These are phyloP conservation scores for Limonius californicus DNA, from an alignment of 1,140 invertebrate species.

Conservation along the genomic window DNA sequence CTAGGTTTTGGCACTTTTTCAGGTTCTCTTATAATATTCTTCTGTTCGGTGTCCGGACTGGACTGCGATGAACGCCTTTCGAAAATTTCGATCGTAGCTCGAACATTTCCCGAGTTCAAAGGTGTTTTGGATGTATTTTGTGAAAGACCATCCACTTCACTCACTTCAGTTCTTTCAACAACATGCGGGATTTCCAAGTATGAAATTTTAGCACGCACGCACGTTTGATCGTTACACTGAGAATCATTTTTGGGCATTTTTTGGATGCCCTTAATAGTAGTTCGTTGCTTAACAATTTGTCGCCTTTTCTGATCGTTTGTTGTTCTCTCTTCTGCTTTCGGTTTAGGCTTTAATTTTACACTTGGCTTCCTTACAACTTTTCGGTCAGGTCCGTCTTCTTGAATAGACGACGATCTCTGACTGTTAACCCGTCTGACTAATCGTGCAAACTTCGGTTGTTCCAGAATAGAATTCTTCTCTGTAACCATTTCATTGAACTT, in stretches of 20 bases:
- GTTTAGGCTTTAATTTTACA: conserved; percentile 32
- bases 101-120: conserved; percentile 35
- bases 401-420: conserved; percentile 19
- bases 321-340: neutral
- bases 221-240: neutral
- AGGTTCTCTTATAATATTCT: conserved; percentile 15
- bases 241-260: neutral
- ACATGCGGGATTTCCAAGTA: neutral
- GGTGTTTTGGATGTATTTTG: conserved; percentile 15
- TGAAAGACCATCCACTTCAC: conserved; percentile 16
- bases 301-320: too few relatives aligned
- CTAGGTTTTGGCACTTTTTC: conserved; percentile 41
- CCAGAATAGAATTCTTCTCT: conserved; percentile 44
- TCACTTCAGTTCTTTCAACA: conserved; percentile 1
- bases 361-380: conserved; percentile 34
- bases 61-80: conserved; percentile 36
- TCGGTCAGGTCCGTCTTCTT: conserved; percentile 17
- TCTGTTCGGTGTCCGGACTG: neutral
- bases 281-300: neutral
- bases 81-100: conserved; percentile 49
- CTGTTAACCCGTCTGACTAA: conserved; percentile 29
- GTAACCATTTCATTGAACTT: conserved; percentile 54
- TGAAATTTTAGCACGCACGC: neutral
- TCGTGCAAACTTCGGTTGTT: conserved; percentile 43
- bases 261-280: conserved; percentile 31